phyloP scores from a whole-genome alignment of 2,797 vertebrate genomes.

The Alectoris magna region DNA sequence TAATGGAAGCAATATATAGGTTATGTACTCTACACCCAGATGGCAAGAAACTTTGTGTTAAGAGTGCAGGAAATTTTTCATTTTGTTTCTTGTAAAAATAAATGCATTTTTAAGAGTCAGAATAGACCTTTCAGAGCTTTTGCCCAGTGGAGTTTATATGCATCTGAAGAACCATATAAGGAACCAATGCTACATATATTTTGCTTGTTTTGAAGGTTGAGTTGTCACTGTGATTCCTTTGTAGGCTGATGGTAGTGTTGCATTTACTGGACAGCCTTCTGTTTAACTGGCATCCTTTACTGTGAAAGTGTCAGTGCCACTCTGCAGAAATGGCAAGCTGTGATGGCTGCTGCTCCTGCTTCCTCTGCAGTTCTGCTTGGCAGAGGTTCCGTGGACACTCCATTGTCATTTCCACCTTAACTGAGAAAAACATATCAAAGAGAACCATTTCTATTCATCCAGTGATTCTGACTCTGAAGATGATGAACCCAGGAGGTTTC shows the following conservation, averaged over 20 bases:
- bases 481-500: constrained; percentile 93
- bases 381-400: not conserved
- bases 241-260: not conserved
- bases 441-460: constrained; percentile 95
- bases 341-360: not conserved
- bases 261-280: not conserved
- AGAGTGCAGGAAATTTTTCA: not conserved
- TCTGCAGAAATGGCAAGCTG: not conserved
- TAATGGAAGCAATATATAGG: not conserved
- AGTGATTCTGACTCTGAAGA: constrained; percentile 95
- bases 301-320: not conserved
- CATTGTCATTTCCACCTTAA: constrained; percentile 71
- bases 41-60: not conserved
- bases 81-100: not conserved
- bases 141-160: not conserved
- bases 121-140: not conserved
- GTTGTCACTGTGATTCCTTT: not conserved
- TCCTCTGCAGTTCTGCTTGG: not conserved
- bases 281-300: not conserved
- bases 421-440: constrained; percentile 93
- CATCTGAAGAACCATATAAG: not conserved
- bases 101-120: not conserved
- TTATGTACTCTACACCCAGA: not conserved
- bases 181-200: not conserved
- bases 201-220: not conserved